Percentiles rank a stretch among this genome's conserved stretches.
phyloP scores from a whole-genome alignment of 2,888 invertebrate genomes.

The Caenorhabditis angaria region DNA sequence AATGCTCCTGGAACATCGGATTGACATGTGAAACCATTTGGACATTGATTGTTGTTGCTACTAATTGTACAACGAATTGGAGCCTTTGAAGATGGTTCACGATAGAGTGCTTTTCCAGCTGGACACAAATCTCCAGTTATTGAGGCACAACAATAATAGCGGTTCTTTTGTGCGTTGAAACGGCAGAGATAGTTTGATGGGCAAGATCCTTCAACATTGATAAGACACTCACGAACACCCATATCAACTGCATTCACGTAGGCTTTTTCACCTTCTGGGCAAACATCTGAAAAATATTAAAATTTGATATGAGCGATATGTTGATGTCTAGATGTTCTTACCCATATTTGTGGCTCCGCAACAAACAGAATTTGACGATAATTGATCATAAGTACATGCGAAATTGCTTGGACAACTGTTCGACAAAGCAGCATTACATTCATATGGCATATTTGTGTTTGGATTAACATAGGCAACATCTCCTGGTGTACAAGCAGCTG shows the following conservation, averaged over 20 bases:
- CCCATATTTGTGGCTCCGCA: conserved; percentile 71
- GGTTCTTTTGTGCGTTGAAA: conserved; percentile 66
- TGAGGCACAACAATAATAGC: conserved; percentile 71
- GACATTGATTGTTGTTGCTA: conserved; percentile 62
- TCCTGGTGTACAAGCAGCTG: conserved; percentile 69
- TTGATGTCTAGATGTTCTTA: conserved; percentile 17
- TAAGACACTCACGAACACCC: conserved; percentile 69
- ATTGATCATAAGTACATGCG: conserved; percentile 67
- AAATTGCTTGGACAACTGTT: conserved; percentile 71
- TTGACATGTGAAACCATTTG: conserved; percentile 66
- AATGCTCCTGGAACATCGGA: conserved; percentile 70
- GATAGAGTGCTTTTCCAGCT: conserved; percentile 67
- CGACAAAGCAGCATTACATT: conserved; percentile 68
- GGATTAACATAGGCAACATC: conserved; percentile 70
- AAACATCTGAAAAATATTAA: conserved; percentile 67
- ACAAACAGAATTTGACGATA: conserved; percentile 67
- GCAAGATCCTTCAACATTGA: conserved; percentile 69
- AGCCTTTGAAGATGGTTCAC: conserved; percentile 64
- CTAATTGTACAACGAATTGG: conserved; percentile 68
- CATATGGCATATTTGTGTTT: conserved; percentile 69
- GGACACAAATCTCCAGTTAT: conserved; percentile 70
- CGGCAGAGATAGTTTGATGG: conserved; percentile 70
- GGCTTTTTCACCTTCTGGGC: conserved; percentile 71
- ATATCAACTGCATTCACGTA: conserved; percentile 71
- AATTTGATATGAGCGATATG: background rate